phyloP scores from a whole-genome alignment of 2,113 vertebrate species.

The Trinectes maculatus region DNA sequence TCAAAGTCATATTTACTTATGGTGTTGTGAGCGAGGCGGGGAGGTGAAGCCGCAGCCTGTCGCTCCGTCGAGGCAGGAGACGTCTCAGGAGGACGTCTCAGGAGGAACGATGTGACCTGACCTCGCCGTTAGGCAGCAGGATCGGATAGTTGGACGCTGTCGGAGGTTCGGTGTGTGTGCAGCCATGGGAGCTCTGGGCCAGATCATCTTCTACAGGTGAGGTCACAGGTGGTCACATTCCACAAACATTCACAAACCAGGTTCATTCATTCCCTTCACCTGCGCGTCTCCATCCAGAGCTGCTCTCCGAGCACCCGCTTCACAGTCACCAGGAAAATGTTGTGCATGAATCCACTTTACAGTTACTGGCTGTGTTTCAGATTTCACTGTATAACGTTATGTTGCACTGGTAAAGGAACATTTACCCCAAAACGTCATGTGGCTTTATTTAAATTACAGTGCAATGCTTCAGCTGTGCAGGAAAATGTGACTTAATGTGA shows the following conservation, averaged over 20 bases:
- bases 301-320: background rate
- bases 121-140: background rate
- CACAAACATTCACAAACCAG: background rate
- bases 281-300: background rate
- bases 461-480: background rate
- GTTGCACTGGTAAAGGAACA: too few relatives aligned
- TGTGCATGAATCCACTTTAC: background rate
- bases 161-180: background rate
- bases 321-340: too few relatives aligned
- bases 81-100: background rate
- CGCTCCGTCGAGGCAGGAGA: background rate
- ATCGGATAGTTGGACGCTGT: background rate
- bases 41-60: background rate
- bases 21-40: slow-evolving; percentile 19
- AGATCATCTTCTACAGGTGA: slow-evolving; percentile 68
- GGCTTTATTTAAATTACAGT: too few relatives aligned
- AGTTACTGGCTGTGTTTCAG: background rate
- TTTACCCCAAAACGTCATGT: too few relatives aligned
- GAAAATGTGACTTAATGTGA: too few relatives aligned
- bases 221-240: background rate
- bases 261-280: background rate
- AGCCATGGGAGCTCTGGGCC: slow-evolving; percentile 54
- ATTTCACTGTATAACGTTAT: too few relatives aligned
- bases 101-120: background rate
- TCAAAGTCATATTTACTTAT: slow-evolving; percentile 67